Conservation (phyloP, 2,888 invertebrate species). For the Hypomecis punctinalis region DNA sequence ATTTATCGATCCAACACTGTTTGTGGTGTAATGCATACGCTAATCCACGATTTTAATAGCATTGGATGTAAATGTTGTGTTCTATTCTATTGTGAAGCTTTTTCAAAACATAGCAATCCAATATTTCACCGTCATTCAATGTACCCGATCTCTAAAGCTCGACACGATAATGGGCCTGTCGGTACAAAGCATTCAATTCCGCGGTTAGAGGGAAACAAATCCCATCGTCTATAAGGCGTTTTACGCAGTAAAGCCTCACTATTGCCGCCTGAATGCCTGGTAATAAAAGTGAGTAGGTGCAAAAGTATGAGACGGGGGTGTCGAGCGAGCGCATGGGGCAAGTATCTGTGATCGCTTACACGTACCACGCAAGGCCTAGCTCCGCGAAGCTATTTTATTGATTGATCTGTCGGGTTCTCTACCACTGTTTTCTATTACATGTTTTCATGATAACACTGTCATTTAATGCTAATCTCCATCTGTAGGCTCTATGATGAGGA, state of each 20-base stretch:
- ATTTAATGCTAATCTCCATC: conserved; percentile 37
- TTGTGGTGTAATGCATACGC: not conserved
- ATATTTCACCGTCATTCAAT: conserved; percentile 15
- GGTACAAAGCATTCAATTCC: conserved; percentile 21
- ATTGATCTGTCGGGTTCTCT: conserved; percentile 76
- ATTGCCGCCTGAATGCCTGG: conserved; percentile 33
- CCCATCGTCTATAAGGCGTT: conserved; percentile 38
- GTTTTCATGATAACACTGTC: conserved; percentile 71
- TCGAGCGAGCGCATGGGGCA: conserved; percentile 77
- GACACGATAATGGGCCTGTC: conserved; percentile 28
- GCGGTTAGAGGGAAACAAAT: conserved; percentile 25
- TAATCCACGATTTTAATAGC: conserved; percentile 14
- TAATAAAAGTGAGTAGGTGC: conserved; percentile 33
- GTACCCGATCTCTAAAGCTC: conserved; percentile 19
- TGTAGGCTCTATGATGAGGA: conserved; percentile 30
- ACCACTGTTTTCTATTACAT: conserved; percentile 71
- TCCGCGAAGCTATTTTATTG: conserved; percentile 75
- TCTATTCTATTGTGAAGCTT: conserved; percentile 9
- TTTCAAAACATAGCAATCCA: conserved; percentile 13
- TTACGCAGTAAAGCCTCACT: conserved; percentile 38
- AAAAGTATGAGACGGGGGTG: conserved; percentile 49
- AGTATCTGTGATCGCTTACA: conserved; percentile 84
- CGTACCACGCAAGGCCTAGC: conserved; percentile 83
- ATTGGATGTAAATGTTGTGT: conserved; percentile 12
- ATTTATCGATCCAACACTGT: conserved; percentile 16